These are phyloP conservation scores for Hippocampus zosterae DNA, from an alignment of 2,113 vertebrate species.

Conservation along the genomic window DNA sequence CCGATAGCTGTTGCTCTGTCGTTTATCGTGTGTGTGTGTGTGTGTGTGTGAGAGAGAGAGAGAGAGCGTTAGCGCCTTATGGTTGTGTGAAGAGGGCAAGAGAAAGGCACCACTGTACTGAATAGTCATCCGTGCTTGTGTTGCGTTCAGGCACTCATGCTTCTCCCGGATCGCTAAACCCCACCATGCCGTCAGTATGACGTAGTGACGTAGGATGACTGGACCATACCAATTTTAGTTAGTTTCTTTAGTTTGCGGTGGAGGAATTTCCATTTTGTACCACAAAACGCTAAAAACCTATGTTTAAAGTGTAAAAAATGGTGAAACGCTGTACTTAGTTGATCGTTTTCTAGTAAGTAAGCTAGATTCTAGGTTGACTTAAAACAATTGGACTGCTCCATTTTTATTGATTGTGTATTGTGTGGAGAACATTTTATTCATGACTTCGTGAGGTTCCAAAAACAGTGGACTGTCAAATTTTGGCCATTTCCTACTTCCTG, in stretches of 20 bases:
- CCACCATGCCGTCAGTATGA: neutral
- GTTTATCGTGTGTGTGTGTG: neutral
- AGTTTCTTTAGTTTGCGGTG: neutral
- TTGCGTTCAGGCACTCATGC: conserved; percentile 23
- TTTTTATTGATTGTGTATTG: too few species aligned
- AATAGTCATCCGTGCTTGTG: conserved; percentile 41
- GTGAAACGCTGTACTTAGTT: too few species aligned
- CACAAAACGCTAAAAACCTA: neutral
- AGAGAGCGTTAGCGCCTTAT: conserved; percentile 16
- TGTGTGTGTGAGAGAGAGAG: neutral
- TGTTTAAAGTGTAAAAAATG: too few species aligned
- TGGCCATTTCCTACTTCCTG: too few species aligned
- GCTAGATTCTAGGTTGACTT: too few species aligned
- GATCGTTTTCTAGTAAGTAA: too few species aligned
- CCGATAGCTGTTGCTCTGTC: neutral
- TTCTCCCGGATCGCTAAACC: neutral
- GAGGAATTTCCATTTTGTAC: neutral
- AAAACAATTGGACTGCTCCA: too few species aligned
- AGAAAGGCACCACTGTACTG: neutral
- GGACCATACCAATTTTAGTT: neutral
- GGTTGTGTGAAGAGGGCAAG: conserved; percentile 38
- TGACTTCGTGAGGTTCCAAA: too few species aligned
- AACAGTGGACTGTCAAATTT: too few species aligned
- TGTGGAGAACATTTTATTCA: too few species aligned
- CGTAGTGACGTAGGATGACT: neutral